Base-by-base conservation (phyloP, 2,797 vertebrate genomes). In the Vespertilio murinus region DNA sequence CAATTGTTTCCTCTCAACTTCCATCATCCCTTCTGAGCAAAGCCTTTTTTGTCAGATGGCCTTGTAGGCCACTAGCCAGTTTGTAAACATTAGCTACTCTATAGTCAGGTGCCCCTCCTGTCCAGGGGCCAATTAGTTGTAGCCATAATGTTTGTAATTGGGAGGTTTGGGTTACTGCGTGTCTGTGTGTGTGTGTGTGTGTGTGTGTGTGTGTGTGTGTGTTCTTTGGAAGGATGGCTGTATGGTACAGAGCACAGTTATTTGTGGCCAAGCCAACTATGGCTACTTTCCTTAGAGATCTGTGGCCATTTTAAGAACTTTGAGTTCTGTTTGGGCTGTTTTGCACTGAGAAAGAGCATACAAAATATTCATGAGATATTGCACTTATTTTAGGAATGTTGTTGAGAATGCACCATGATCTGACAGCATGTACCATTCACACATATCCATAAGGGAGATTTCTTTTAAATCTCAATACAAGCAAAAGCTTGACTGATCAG, bases 31-130 rank as follows among this genome's bases (percentile, higher is more conserved):
- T 94, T 93, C 80, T 73, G 12, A 96, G 64, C 52, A 81, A 70
- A 79, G 56, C 47, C 52, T 90, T 91, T 93, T 80, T 54, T 81
- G 86, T 90, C 45, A 91, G 59, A 92, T 47, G 88, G 42, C 64
- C 40, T 84, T 74, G 25, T 77, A 56, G 38, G 77, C 80, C 30
- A 73, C 91, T 71, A 70, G 30, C 45, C 61, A 83, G 61, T 94
- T 61, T 94, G 25, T 90, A 96, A 96, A 96, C 49, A 94, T 77
- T 33, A 40, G 71, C 74, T 77, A 91, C 56, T 89, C 86, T 90
- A 49, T 20, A 94, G 88, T 82, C 85, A 93, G 90, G 45, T 45
- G 45, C 11, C 20, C 23, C 40, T 95, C 75, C 40, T 77, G 23
- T 80, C 42, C 56, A 49, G 13, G 91, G 90, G 47, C 65, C 93